Percentiles rank a stretch among this genome's conserved stretches.
phyloP scores from a whole-genome alignment of 2,888 invertebrate genomes.

The Leucozona laternaria region DNA sequence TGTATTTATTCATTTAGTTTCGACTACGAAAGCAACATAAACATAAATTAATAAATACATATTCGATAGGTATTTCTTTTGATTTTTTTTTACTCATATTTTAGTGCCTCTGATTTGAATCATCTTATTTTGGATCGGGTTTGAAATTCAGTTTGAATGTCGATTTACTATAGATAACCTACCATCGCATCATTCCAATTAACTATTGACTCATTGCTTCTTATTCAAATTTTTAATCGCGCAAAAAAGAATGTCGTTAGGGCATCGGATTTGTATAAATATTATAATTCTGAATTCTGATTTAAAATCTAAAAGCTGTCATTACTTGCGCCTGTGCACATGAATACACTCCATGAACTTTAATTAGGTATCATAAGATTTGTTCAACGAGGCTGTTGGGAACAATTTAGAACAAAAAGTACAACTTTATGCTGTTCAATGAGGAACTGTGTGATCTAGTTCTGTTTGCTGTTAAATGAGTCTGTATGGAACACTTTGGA shows the following conservation, averaged over 20 bases:
- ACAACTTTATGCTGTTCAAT: too few species aligned
- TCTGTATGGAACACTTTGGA: too few species aligned
- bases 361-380: too few species aligned
- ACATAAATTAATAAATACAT: background rate
- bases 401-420: too few species aligned
- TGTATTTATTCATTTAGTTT: background rate
- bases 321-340: too few species aligned
- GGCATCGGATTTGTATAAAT: background rate
- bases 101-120: background rate
- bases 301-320: too few species aligned
- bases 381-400: too few species aligned
- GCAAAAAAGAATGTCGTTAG: background rate
- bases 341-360: too few species aligned
- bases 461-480: too few species aligned
- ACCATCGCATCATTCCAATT: background rate
- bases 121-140: background rate
- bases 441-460: too few species aligned
- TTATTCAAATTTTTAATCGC: background rate
- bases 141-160: background rate
- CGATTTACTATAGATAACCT: background rate
- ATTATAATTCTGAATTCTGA: background rate
- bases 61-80: background rate
- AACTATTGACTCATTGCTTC: background rate
- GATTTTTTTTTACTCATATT: background rate
- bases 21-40: background rate